Evolutionary conservation across 2,113 vertebrate genomes (phyloP).

Genomic region (Australoheros scitulus): DNA sequence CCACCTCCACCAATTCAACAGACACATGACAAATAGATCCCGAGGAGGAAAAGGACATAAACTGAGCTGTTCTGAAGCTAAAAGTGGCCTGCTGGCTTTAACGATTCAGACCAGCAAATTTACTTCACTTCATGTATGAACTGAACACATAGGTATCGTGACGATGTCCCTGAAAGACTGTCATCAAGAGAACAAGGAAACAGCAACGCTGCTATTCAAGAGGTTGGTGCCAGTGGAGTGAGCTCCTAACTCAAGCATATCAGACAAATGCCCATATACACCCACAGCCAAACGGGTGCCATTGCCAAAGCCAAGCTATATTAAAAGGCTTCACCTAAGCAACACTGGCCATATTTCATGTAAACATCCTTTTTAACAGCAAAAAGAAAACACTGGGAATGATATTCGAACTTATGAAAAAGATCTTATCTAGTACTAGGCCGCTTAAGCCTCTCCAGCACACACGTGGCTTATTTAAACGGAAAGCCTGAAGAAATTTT

Average conservation of each 20-base stretch:
- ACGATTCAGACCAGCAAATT: slow-evolving; percentile 10
- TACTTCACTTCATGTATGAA: background rate
- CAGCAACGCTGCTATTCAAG: background rate
- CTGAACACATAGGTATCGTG: background rate
- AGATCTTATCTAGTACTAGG: background rate
- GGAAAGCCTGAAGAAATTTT: background rate
- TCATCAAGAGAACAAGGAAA: background rate
- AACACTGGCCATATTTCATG: slow-evolving; percentile 48
- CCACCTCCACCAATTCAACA: slow-evolving; percentile 48
- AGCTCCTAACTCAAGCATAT: background rate
- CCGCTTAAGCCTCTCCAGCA: slow-evolving; percentile 22
- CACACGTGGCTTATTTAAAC: background rate
- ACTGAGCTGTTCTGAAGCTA: background rate
- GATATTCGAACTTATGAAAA: background rate
- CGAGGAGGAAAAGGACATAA: background rate
- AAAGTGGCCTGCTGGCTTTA: slow-evolving; percentile 6
- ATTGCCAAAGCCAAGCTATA: slow-evolving; percentile 9
- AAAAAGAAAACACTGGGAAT: slow-evolving; percentile 5
- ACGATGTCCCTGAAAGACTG: background rate
- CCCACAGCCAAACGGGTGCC: background rate
- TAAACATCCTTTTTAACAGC: slow-evolving; percentile 12
- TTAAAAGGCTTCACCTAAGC: slow-evolving; percentile 28
- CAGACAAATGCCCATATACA: background rate
- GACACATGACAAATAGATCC: slow-evolving; percentile 47
- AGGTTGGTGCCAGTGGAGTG: background rate